Evolutionary conservation across 2,888 invertebrate genomes (phyloP).

Genomic region (Sinodicranocentrus sp.): DNA sequence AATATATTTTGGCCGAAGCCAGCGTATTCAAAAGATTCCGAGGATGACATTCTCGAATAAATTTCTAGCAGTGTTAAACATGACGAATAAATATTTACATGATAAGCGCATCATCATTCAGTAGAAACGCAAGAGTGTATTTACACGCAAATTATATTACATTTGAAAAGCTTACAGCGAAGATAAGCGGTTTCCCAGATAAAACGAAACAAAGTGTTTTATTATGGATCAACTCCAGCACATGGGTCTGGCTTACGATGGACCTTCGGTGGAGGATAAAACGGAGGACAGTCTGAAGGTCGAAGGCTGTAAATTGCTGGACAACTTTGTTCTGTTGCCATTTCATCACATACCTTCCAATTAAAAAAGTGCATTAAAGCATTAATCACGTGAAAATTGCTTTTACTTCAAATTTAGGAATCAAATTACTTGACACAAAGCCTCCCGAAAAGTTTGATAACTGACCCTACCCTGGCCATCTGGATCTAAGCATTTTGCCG

Average conservation of each 20-base stretch:
- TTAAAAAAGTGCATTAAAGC: too few relatives aligned
- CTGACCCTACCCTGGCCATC: constrained; percentile 76
- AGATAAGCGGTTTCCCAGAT: too few relatives aligned
- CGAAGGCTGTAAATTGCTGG: constrained; percentile 45
- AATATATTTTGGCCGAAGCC: background rate
- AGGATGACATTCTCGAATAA: background rate
- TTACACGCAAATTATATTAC: too few relatives aligned
- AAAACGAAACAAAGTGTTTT: too few relatives aligned
- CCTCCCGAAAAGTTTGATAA: constrained; percentile 77
- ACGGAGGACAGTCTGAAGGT: constrained; percentile 17
- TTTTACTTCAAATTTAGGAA: too few relatives aligned
- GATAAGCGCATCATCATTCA: too few relatives aligned
- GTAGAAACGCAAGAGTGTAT: too few relatives aligned
- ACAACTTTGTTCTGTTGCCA: constrained; percentile 31
- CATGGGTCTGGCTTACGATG: constrained; percentile 62
- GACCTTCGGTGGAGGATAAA: constrained; percentile 1
- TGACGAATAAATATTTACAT: too few relatives aligned
- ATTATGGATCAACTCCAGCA: constrained; percentile 70
- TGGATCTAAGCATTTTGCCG: constrained; percentile 76
- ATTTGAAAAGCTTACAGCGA: too few relatives aligned
- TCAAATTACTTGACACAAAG: constrained; percentile 67
- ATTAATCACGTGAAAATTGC: too few relatives aligned
- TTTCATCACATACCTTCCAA: constrained; percentile 65
- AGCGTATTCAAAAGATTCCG: background rate
- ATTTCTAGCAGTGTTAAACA: too few relatives aligned